A percentile compares a stretch with the other conserved stretches of the same genome.
These are phyloP conservation scores for Cantharis flavilabris DNA, from an alignment of 2,888 invertebrate genomes.

Conservation along the genomic window DNA sequence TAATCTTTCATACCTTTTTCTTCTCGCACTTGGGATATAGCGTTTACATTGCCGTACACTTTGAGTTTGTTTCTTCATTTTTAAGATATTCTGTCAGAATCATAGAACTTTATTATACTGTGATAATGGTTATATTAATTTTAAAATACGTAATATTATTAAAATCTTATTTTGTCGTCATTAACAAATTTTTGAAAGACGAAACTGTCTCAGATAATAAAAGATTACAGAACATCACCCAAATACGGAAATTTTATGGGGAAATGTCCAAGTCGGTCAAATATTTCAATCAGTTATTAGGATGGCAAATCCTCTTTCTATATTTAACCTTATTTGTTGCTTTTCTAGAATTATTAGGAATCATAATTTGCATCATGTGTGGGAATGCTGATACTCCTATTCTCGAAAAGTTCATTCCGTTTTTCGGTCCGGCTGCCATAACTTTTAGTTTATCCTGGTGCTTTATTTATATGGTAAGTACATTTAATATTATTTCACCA, in stretches of 20 bases:
- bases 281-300: not conserved
- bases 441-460: not conserved
- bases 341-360: not conserved
- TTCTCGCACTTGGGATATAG: not conserved
- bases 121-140: slow-evolving; percentile 4
- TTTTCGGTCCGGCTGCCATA: not conserved
- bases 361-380: not conserved
- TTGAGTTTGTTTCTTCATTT: not conserved
- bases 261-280: not conserved
- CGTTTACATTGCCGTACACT: not conserved
- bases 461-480: not conserved
- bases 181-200: not conserved
- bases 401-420: not conserved
- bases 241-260: not conserved
- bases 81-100: not conserved
- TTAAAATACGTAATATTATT: not conserved
- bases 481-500: not conserved
- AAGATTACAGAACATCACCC: not conserved
- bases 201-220: not conserved
- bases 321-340: not conserved
- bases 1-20: not conserved
- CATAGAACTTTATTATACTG: not conserved
- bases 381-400: not conserved
- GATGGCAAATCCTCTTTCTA: not conserved
- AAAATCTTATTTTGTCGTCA: not conserved